Percentiles rank a stretch among this genome's conserved stretches.
phyloP scores from a whole-genome alignment of 2,797 vertebrate genomes.

The Fistularia commersonii region DNA sequence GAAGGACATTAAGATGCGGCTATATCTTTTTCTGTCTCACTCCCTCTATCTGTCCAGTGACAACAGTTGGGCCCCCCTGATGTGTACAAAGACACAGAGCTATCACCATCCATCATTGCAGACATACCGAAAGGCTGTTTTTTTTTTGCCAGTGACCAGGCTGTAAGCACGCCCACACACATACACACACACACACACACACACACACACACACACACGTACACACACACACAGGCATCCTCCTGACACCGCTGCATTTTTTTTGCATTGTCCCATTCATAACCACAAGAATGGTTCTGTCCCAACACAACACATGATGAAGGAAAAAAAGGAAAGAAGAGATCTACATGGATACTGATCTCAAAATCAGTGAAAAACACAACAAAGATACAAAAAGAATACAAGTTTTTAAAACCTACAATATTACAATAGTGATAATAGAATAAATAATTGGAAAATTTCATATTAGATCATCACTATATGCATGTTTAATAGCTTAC shows the following conservation, averaged over 20 bases:
- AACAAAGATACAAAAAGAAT: slow-evolving; percentile 11
- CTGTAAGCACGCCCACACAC: slow-evolving; percentile 72
- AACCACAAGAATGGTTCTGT: slow-evolving; percentile 30
- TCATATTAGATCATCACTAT: slow-evolving; percentile 26
- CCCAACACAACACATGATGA: slow-evolving; percentile 16
- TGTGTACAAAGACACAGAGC: slow-evolving; percentile 80
- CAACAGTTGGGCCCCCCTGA: slow-evolving; percentile 78
- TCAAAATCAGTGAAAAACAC: slow-evolving; percentile 21
- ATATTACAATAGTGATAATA: slow-evolving; percentile 9
- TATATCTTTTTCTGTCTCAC: slow-evolving; percentile 73
- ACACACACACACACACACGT: too few species aligned
- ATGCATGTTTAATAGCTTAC: slow-evolving; percentile 51
- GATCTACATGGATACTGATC: slow-evolving; percentile 5
- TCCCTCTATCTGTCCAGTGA: slow-evolving; percentile 68
- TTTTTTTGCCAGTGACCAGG: slow-evolving; percentile 79
- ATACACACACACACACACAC: too few species aligned
- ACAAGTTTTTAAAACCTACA: slow-evolving; percentile 11
- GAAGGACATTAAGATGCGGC: slow-evolving; percentile 85
- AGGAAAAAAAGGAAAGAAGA: slow-evolving; percentile 13
- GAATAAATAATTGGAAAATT: slow-evolving; percentile 30
- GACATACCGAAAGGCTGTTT: slow-evolving; percentile 83
- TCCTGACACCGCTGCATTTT: slow-evolving; percentile 55
- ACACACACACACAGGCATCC: slow-evolving; percentile 7
- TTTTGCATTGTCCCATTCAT: slow-evolving; percentile 15
- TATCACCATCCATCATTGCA: slow-evolving; percentile 86